Evolutionary conservation across 2,797 vertebrate species (phyloP), one percentile per base, ranked within the genome.

Genomic region (Sphenodon punctatus): DNA sequence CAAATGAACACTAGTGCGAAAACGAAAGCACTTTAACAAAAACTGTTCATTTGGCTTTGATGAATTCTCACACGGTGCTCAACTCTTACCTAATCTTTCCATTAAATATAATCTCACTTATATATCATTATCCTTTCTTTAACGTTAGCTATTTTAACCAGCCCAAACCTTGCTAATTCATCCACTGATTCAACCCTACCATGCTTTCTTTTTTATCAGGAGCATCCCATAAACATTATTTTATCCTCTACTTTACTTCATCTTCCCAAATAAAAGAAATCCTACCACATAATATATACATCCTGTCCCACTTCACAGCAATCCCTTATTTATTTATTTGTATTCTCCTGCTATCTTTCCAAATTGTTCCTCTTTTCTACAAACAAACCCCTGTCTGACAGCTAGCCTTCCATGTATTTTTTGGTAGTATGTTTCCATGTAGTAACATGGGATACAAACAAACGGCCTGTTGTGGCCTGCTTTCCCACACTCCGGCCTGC

Each of bases 111-210:
- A 19, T 5, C 23, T 4, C 5, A 10, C 20, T 4, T n/a, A 7
- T 27, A 1, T 3, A 56, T 36, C 48, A 36, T 3, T 7, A 34
- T 41, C 20, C 45, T 36, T 43, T 36, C 45, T 38, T 43, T 20
- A 36, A 20, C 1, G 0, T 0, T 1, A 71, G 5, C 1, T 0
- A 5, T 49, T 2, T 34, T 48, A 43, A 43, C 5, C 20, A n/a
- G 34, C 43, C 34, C 2, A 0, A 27, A 7, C 5, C 55, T 27
- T 15, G 30, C 30, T 70, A 7, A 38, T 15, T 34, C n/a, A 43
- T 12, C 64, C 34, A 36, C 9, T 9, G 36, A 71, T 61, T 20
- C 41, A 49, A 51, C 17, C 46, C 45, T 1, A 0, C 4, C 1
- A 5, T 27, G 38, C 27, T 5, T 34, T 30, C 36, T 46, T 19